Evolutionary conservation across 1,140 invertebrate species (phyloP).

Genomic region (Cylas formicarius): DNA sequence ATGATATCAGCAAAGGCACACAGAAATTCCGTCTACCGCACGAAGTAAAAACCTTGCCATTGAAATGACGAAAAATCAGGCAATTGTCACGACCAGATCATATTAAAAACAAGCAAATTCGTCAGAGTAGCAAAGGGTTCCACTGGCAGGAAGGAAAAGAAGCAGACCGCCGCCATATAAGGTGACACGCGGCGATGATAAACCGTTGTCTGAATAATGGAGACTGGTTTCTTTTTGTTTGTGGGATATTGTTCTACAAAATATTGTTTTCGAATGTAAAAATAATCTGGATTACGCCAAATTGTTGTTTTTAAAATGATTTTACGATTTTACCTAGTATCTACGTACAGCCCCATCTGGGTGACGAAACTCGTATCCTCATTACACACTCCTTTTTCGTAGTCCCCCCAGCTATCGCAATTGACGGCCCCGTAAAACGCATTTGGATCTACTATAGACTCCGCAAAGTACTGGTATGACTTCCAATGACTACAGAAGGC

Average conservation of each 20-base stretch:
- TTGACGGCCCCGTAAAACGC: constrained; percentile 49
- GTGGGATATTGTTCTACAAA: not conserved
- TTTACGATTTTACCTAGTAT: constrained; percentile 25
- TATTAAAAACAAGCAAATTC: too few relatives aligned
- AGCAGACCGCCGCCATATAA: too few relatives aligned
- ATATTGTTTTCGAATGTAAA: not conserved
- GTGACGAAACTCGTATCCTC: constrained; percentile 21
- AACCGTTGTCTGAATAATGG: too few relatives aligned
- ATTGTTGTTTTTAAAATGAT: not conserved
- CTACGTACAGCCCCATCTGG: constrained; percentile 33
- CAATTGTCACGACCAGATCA: too few relatives aligned
- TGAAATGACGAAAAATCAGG: too few relatives aligned
- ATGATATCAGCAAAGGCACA: too few relatives aligned
- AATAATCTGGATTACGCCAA: not conserved
- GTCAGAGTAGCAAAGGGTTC: too few relatives aligned
- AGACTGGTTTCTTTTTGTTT: constrained; percentile 1
- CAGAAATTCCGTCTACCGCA: too few relatives aligned
- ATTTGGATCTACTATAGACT: constrained; percentile 54
- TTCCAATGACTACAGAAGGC: constrained; percentile 70
- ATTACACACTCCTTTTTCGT: constrained; percentile 49
- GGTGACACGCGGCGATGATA: too few relatives aligned
- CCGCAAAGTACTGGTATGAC: constrained; percentile 58
- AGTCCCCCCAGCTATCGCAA: constrained; percentile 54
- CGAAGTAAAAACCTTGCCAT: too few relatives aligned
- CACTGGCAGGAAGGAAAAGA: too few relatives aligned